Evolutionary conservation across 1,140 invertebrate species (phyloP).

Genomic region (Drosophila truncata): DNA sequence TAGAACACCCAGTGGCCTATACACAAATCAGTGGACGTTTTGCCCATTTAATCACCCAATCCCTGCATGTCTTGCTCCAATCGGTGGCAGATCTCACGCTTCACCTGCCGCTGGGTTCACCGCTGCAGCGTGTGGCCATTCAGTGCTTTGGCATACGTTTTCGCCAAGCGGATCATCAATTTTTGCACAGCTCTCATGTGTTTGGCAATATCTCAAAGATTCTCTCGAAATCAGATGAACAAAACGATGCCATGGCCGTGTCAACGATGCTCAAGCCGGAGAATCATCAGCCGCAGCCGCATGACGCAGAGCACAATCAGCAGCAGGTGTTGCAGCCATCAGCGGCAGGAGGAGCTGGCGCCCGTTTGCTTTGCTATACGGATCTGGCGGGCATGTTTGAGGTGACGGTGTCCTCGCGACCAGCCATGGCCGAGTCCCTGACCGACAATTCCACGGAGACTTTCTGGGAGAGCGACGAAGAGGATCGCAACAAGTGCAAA

Average conservation of each 20-base stretch:
- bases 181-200: slow-evolving; percentile 96
- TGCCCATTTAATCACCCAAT: slow-evolving; percentile 91
- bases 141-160: slow-evolving; percentile 97
- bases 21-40: slow-evolving; percentile 92
- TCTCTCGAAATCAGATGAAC: slow-evolving; percentile 95
- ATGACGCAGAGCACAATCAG: slow-evolving; percentile 68
- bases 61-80: slow-evolving; percentile 95
- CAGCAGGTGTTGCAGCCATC: slow-evolving; percentile 17
- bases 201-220: slow-evolving; percentile 99
- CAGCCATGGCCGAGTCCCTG: slow-evolving; percentile 96
- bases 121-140: slow-evolving; percentile 96
- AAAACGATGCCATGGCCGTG: slow-evolving; percentile 85
- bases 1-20: slow-evolving; percentile 94
- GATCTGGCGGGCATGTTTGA: slow-evolving; percentile 82
- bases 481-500: slow-evolving; percentile 97
- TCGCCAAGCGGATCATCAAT: slow-evolving; percentile 94
- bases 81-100: slow-evolving; percentile 97
- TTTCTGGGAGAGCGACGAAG: slow-evolving; percentile 99
- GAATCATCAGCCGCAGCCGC: slow-evolving; percentile 28
- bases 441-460: slow-evolving; percentile 98
- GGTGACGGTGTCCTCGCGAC: slow-evolving; percentile 94
- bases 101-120: slow-evolving; percentile 93
- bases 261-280: slow-evolving; percentile 52
- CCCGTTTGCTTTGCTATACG: slow-evolving; percentile 65
- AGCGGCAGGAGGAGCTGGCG: slow-evolving; percentile 43